These are phyloP conservation scores for Agriotes lineatus DNA, from an alignment of 2,888 invertebrate genomes.

Conservation along the genomic window DNA sequence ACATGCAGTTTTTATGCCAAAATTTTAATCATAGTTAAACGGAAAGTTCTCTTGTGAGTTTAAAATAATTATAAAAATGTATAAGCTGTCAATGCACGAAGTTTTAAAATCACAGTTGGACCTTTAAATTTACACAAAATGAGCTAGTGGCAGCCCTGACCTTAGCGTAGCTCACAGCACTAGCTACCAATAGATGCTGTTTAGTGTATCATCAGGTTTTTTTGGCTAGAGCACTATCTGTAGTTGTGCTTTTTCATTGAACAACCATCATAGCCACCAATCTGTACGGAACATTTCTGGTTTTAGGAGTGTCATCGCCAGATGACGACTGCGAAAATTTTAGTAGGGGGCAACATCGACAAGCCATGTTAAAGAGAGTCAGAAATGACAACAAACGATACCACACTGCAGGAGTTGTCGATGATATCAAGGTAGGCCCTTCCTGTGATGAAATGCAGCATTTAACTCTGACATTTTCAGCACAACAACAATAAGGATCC, in stretches of 20 bases:
- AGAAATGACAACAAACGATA: constrained; percentile 69
- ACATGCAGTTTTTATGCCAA: too few relatives aligned
- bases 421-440: constrained; percentile 70
- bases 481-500: constrained; percentile 68
- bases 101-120: too few relatives aligned
- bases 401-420: constrained; percentile 76
- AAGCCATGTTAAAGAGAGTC: constrained; percentile 66
- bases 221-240: neutral
- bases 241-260: neutral
- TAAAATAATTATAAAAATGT: too few relatives aligned
- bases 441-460: neutral
- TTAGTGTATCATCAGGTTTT: constrained; percentile 3
- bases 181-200: constrained; percentile 26
- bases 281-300: constrained; percentile 10
- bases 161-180: constrained; percentile 37
- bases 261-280: too few relatives aligned
- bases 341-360: constrained; percentile 64
- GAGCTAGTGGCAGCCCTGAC: too few relatives aligned
- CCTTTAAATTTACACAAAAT: too few relatives aligned
- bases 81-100: too few relatives aligned
- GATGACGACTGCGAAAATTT: constrained; percentile 61
- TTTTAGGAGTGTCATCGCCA: constrained; percentile 59
- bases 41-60: too few relatives aligned
- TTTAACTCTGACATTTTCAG: constrained; percentile 59
- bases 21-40: too few relatives aligned